Percentiles rank a stretch among this genome's conserved stretches.
Evolutionary conservation across 2,888 invertebrate genomes (phyloP).

Genomic region (Oscheius myriophilus): DNA sequence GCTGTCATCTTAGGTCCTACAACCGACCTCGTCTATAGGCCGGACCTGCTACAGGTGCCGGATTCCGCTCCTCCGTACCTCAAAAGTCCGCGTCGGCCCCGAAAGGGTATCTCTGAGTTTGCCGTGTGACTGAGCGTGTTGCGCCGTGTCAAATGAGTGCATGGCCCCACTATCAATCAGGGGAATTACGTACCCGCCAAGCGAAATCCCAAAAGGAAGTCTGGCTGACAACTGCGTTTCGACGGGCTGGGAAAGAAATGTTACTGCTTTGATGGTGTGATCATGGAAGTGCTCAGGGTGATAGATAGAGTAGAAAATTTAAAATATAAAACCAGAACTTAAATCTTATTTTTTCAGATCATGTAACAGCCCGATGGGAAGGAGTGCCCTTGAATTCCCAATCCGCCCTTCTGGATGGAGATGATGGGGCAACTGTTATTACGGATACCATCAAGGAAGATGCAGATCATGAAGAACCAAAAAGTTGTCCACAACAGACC

Average conservation of each 20-base stretch:
- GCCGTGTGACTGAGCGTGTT: constrained; percentile 17
- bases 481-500: constrained; percentile 65
- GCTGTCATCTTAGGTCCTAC: too few relatives aligned
- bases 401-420: constrained; percentile 63
- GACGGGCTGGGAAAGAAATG: too few relatives aligned
- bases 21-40: too few relatives aligned
- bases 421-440: constrained; percentile 67
- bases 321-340: too few relatives aligned
- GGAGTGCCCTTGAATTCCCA: constrained; percentile 63
- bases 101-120: constrained; percentile 22
- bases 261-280: background rate
- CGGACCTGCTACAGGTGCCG: too few relatives aligned
- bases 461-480: constrained; percentile 56
- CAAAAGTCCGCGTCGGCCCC: constrained; percentile 17
- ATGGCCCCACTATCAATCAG: constrained; percentile 1
- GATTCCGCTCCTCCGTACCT: too few relatives aligned
- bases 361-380: constrained; percentile 68
- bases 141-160: background rate
- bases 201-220: too few relatives aligned
- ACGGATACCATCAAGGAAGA: constrained; percentile 69
- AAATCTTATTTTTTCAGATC: constrained; percentile 52
- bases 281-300: constrained; percentile 5
- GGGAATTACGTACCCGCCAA: too few relatives aligned
- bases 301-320: constrained; percentile 8
- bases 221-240: too few relatives aligned